Evolutionary conservation across 53 echinoderm and acorn worm genomes (phyloP), one percentile per base, ranked within the genome.

Genomic region (Pentamera pediparva): DNA sequence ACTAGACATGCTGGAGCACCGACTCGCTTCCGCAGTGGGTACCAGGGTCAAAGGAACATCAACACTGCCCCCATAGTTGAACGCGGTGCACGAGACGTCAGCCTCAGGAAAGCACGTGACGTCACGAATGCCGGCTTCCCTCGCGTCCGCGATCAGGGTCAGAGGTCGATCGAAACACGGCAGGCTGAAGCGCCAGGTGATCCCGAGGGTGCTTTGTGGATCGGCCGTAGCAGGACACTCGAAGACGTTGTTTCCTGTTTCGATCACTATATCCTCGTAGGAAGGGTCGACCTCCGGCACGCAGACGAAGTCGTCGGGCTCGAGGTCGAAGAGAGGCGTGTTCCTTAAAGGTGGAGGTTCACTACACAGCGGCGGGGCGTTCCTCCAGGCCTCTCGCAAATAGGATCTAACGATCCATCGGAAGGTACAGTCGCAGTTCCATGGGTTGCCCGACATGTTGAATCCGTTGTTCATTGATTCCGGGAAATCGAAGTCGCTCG

Each of bases 351-450:
- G 48, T 0, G 10, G 13, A 2, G 67, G 67, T 8, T 47, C 26
- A 43, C 45, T 39, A 29, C 67, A 67, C 26, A 43, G 4, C 25
- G 67, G 67, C 30, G 65, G 41, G 27, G 67, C 39, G 24, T 15
- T 18, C 29, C n/a, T 0, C 7, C 30, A 67, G 15, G 31, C 28
- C 1, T 67, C 0, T 29, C 27, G 40, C 30, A 24, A 47, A 25
- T 6, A 29, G 13, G 67, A 40, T 24, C 15, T 11, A 4, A 47
- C 30, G 27, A 67, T 67, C 67, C 67, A 67, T 11, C 67, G 41
- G 17, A 67, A 43, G 5, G 40, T 67, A 17, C 67, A 67, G n/a
- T 67, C 67, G 30, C 67, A 67, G 39, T 67, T 47, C 67, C 67
- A 67, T 15, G 48, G 48, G 29, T 67, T 67, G 31, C 28, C 67